Evolutionary conservation across 2,888 invertebrate genomes (phyloP), one percentile per base, ranked within the genome.

Genomic region (Pyrochroa serraticornis): DNA sequence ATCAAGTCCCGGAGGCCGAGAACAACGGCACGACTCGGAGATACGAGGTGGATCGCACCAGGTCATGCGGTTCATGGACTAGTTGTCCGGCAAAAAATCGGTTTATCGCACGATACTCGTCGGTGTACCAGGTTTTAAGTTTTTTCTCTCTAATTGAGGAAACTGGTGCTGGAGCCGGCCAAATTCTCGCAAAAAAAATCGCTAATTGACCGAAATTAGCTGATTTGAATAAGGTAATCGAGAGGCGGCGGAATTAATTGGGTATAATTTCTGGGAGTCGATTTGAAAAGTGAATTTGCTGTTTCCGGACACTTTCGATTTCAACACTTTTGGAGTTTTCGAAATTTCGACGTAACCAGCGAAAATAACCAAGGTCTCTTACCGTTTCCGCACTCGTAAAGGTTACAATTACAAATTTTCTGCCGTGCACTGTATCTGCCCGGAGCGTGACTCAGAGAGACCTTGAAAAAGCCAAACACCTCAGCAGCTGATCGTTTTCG

Each of bases 41-140:
- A 70, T 70, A 64, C 52, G 66, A 69, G 72, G 72, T 70, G 70
- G 73, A 76, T 76, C 75, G 70, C 72, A 71, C 70, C 77, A 75
- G 78, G 77, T 78, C 77, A 77, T 72, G 69, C 73, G 74, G 78
- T 78, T 78, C 78, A 78, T 74, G 78, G 77, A 77, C 77, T 77
- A 76, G 76, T 77, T 75, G 75, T 75, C 73, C 69, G 67, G 72
- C 71, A 73, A 74, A 75, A 65, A 72, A 71, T 61, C 63, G 49
- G 54, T 63, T 64, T 58, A 58, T 45, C 46, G 46, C 22, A 31
- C 36, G 51, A 62, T 60, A 22, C 22, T 22, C 22, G 22, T 22
- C 22, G 5, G 22, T 5, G 22, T 22, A 22, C 22, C 22, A 22
- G 22, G 22, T 22, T 22, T 22, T 5, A 22, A 22, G 3, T 22